A percentile compares a stretch with the other conserved stretches of the same genome.
These are phyloP conservation scores for Drosophila micromelanica DNA, from an alignment of 1,140 invertebrate species.

Conservation along the genomic window DNA sequence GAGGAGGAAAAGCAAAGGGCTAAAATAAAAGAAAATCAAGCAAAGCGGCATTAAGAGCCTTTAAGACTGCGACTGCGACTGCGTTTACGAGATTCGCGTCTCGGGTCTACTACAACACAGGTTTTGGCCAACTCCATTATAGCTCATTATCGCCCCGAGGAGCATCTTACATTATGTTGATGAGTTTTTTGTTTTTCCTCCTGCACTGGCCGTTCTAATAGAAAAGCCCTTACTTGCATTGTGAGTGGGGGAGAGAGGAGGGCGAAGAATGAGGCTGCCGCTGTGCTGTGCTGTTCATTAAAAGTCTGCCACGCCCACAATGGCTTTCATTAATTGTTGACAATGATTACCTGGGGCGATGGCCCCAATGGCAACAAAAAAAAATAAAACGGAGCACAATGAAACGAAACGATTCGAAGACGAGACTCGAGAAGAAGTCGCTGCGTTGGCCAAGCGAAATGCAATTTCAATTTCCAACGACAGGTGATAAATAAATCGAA, in stretches of 20 bases:
- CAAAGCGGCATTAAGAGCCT: slow-evolving; percentile 56
- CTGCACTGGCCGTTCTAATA: slow-evolving; percentile 62
- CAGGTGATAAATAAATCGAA: slow-evolving; percentile 84
- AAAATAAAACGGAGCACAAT: slow-evolving; percentile 17
- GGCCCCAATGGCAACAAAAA: slow-evolving; percentile 32
- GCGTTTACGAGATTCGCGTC: slow-evolving; percentile 38
- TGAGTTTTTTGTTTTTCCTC: slow-evolving; percentile 63
- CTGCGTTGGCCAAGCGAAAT: slow-evolving; percentile 52
- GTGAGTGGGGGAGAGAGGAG: not conserved
- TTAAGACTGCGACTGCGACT: slow-evolving; percentile 49
- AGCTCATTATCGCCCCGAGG: slow-evolving; percentile 84
- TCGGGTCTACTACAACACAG: slow-evolving; percentile 4
- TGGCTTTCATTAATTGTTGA: slow-evolving; percentile 80
- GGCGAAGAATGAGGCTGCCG: slow-evolving; percentile 16
- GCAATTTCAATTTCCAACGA: slow-evolving; percentile 83
- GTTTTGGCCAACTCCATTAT: slow-evolving; percentile 73
- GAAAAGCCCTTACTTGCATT: slow-evolving; percentile 63
- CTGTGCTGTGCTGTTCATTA: slow-evolving; percentile 65
- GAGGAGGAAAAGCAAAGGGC: slow-evolving; percentile 27
- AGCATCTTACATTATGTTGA: slow-evolving; percentile 84
- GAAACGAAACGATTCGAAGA: slow-evolving; percentile 22
- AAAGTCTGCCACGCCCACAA: slow-evolving; percentile 69
- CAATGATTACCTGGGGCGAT: slow-evolving; percentile 75
- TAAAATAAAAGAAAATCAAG: slow-evolving; percentile 6
- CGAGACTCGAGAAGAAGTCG: slow-evolving; percentile 10